Evolutionary conservation across 2,113 vertebrate genomes (phyloP), one percentile per base, ranked within the genome.

Genomic region (Campylomormyrus numenius): DNA sequence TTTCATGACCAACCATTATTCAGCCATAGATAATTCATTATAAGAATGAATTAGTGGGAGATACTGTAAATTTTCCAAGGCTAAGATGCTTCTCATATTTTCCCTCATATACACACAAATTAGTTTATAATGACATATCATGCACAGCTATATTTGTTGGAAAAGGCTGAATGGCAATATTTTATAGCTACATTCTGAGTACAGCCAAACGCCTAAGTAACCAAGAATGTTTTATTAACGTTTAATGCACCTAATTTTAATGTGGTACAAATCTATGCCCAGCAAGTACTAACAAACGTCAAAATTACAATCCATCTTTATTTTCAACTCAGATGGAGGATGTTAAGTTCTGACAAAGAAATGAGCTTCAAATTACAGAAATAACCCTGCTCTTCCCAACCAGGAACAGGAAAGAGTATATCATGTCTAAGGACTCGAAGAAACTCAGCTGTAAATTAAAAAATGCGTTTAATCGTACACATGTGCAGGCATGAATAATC

Each of bases 31-130:
- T 2, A n/a, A 70, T 70, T 70, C 11, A 11, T 31, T 21, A 56
- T 19, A 53, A 53, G 1, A 53, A 53, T 50, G 7, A 62, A 62
- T 11, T 66, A 66, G n/a, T 31, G 62, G 27, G 10, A 4, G 27
- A 70, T 31, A 31, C 27, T 70, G 62, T 13, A 13, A 3, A 70
- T 70, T 27, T 92, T 90, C 84, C 91, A 90, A 91, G 92, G 94
- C 86, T 91, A 90, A 92, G 91, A 90, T 91, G 92, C 89, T 92
- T 91, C 88, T 93, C 91, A 90, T 88, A 92, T 91, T 89, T 91
- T 91, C 93, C 90, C 91, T 93, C 92, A 89, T 56, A 90, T 90
- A 89, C 49, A 86, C 46, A 66, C 45, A 35, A 53, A 52, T 84
- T 24, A 66, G 66, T 89, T 74, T 45, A 35, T 89, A 77, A 42